These are phyloP conservation scores for Dasypogon diadema DNA, from an alignment of 2,888 invertebrate genomes.

Conservation along the genomic window DNA sequence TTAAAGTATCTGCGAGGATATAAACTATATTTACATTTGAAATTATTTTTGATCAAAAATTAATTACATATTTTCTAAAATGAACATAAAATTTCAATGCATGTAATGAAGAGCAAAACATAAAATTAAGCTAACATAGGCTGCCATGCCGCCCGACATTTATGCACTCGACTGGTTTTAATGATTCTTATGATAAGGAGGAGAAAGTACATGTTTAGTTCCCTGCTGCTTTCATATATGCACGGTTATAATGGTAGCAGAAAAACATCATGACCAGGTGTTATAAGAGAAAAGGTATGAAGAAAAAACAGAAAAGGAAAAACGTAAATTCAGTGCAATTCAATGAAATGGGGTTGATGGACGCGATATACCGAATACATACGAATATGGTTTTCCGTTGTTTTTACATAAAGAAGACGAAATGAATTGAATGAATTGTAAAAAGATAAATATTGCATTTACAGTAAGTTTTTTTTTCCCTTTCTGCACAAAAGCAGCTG, in stretches of 20 bases:
- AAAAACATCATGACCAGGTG: conserved; percentile 50
- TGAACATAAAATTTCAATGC: conserved; percentile 15
- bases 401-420: conserved; percentile 40
- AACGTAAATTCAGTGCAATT: conserved; percentile 31
- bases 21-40: conserved; percentile 39
- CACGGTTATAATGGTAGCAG: conserved; percentile 13
- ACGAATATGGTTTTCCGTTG: conserved; percentile 21
- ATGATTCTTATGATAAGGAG: conserved; percentile 25
- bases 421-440: conserved; percentile 34
- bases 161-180: conserved; percentile 17
- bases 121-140: conserved; percentile 24
- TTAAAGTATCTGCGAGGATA: too few species aligned
- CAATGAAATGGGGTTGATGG: conserved; percentile 52
- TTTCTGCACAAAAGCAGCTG: conserved; percentile 49
- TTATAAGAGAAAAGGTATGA: conserved; percentile 38
- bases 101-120: conserved; percentile 24
- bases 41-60: conserved; percentile 5
- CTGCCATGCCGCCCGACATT: conserved; percentile 27
- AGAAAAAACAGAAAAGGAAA: conserved; percentile 32
- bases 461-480: conserved; percentile 32
- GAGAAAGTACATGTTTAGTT: conserved; percentile 39
- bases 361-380: conserved; percentile 38
- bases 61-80: conserved; percentile 14
- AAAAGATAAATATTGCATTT: conserved; percentile 39
- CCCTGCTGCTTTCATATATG: conserved; percentile 30